A percentile compares a stretch with the other conserved stretches of the same genome.
Evolutionary conservation across 2,797 vertebrate genomes (phyloP).

Genomic region (Pseudocheirus occidentalis): DNA sequence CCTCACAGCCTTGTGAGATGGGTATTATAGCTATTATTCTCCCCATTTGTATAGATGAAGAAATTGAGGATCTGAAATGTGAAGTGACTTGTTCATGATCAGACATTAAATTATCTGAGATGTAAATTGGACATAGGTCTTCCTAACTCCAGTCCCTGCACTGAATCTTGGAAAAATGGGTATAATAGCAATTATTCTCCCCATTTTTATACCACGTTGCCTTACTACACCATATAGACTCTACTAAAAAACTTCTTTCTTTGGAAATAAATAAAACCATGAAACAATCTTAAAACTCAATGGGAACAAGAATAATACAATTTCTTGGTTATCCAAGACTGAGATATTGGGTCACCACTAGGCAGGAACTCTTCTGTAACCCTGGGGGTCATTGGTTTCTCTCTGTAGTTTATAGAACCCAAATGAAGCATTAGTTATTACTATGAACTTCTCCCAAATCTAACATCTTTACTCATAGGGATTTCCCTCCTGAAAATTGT

Average conservation of each 20-base stretch:
- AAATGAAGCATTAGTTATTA: background rate
- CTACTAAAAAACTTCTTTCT: background rate
- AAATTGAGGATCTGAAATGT: background rate
- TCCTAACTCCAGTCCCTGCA: background rate
- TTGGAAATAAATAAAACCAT: background rate
- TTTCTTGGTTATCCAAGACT: background rate
- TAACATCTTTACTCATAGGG: rapidly evolving
- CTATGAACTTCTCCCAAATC: no score
- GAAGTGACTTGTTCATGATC: background rate
- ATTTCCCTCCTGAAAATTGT: background rate
- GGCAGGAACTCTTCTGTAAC: background rate
- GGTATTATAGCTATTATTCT: background rate
- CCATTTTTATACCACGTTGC: background rate
- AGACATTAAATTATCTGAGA: background rate
- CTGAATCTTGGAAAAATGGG: background rate
- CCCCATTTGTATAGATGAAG: background rate
- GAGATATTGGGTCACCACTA: background rate
- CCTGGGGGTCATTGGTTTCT: background rate
- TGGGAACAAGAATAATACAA: background rate
- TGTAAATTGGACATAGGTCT: background rate
- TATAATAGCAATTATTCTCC: background rate
- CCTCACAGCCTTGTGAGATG: background rate
- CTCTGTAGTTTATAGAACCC: background rate
- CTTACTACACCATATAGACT: background rate
- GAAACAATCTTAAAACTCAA: background rate